Percentiles rank a stretch among this genome's conserved stretches.
Conservation (phyloP, 2,797 vertebrate genomes). For the Amniataba percoides region DNA sequence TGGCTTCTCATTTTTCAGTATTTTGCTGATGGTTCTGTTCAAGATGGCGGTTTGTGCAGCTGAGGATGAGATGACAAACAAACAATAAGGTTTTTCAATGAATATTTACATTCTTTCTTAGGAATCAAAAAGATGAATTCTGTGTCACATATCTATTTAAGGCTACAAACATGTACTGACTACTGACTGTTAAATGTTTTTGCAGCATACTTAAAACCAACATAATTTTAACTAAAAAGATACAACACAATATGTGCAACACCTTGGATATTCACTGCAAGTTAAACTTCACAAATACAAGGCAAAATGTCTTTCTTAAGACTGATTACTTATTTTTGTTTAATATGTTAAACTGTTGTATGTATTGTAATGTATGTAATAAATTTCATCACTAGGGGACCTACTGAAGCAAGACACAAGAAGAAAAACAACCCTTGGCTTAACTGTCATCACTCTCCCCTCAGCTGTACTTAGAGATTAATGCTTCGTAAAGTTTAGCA, state of each 20-base stretch:
- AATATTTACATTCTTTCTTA: neutral
- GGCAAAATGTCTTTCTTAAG: neutral
- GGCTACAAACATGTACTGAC: neutral
- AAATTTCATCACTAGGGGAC: neutral
- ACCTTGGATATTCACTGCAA: neutral
- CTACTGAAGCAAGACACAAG: neutral
- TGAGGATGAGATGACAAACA: constrained; percentile 68
- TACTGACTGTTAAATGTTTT: neutral
- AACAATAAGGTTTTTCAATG: neutral
- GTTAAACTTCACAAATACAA: neutral
- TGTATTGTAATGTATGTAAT: neutral
- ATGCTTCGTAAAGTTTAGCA: no score
- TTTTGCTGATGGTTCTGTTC: constrained; percentile 89
- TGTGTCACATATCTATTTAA: neutral
- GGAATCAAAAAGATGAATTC: neutral
- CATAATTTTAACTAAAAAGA: neutral
- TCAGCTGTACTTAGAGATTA: no score
- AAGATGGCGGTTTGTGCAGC: constrained; percentile 94
- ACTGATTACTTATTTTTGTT: neutral
- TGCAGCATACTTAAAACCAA: neutral
- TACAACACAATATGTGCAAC: neutral
- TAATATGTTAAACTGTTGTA: neutral
- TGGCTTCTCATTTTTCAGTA: constrained; percentile 91
- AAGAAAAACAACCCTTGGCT: neutral
- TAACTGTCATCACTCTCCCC: neutral